These are phyloP conservation scores for Coleophora deauratella DNA, from an alignment of 2,888 invertebrate genomes.

Conservation along the genomic window DNA sequence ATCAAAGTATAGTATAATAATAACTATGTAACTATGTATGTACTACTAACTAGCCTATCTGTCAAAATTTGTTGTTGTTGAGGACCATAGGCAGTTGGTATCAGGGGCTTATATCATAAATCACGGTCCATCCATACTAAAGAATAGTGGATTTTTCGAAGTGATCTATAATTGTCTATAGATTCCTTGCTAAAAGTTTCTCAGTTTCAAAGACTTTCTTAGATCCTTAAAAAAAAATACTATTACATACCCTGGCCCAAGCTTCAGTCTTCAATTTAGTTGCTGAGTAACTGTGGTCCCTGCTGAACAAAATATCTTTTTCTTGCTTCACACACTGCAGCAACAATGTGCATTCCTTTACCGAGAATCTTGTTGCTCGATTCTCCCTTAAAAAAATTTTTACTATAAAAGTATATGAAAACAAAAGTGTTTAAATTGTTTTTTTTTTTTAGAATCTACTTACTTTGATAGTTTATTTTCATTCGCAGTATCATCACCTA, in stretches of 20 bases:
- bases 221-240: not conserved
- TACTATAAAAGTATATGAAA: not conserved
- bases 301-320: slow-evolving; percentile 40
- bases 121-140: too few species aligned
- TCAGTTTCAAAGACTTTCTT: not conserved
- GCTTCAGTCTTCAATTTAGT: slow-evolving; percentile 40
- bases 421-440: too few species aligned
- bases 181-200: not conserved
- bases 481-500: slow-evolving; percentile 20
- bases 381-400: slow-evolving; percentile 7
- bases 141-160: too few species aligned
- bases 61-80: too few species aligned
- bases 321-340: slow-evolving; percentile 53
- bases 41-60: too few species aligned
- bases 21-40: too few species aligned
- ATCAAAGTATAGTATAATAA: too few species aligned
- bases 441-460: slow-evolving; percentile 18
- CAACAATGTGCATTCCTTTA: slow-evolving; percentile 46
- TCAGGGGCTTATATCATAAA: too few species aligned
- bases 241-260: slow-evolving; percentile 48
- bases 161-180: not conserved
- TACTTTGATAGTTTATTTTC: not conserved
- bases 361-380: slow-evolving; percentile 42
- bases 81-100: too few species aligned
- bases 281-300: slow-evolving; percentile 23